Evolutionary conservation across 1,140 invertebrate species (phyloP), one percentile per base, ranked within the genome.

Genomic region (Vollenhovia emeryi): DNA sequence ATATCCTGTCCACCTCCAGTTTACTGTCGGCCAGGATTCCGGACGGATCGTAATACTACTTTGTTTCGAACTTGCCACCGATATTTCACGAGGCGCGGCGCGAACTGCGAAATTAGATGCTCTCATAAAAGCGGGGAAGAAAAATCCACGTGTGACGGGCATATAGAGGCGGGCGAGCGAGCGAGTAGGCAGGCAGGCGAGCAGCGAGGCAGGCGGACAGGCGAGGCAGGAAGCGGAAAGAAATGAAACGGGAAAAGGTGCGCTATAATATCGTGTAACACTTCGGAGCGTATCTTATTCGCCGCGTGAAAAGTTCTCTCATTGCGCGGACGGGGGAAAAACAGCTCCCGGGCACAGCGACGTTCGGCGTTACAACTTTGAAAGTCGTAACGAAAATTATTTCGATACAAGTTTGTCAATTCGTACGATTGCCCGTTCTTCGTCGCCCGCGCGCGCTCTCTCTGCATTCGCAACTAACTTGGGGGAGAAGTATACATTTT

Each of bases 191-290:
- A 45, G 27, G n/a, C 40, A 50, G 24, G 59, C 24, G 18, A 3
- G 52, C 36, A 27, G n/a, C 18, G 40, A 48, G 57, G 40, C 27
- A 24, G 18, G 55, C 24, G 24, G 43, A 3, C 24, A n/a, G 11
- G 33, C 62, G 24, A 59, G 24, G 57, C 11, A 62, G 43, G 40
- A 48, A 52, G 62, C 11, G 43, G 21, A 40, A 57, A 71, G 78
- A 71, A 80, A 80, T 80, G 40, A 50, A 87, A 78, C 30, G 75
- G 62, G 86, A 74, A 88, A 84, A 88, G 83, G 74, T 33, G 27
- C 21, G 71, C 43, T 55, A 86, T 86, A 88, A 89, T 89, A 89
- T 89, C 87, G 79, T 85, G 57, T 78, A 78, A 86, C 73, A 85
- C 88, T 83, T 82, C 55, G 21, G 24, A 24, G 50, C 43, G 75